Base-by-base conservation (phyloP, 2,113 vertebrate genomes). In the Gnathonemus longibarbis region DNA sequence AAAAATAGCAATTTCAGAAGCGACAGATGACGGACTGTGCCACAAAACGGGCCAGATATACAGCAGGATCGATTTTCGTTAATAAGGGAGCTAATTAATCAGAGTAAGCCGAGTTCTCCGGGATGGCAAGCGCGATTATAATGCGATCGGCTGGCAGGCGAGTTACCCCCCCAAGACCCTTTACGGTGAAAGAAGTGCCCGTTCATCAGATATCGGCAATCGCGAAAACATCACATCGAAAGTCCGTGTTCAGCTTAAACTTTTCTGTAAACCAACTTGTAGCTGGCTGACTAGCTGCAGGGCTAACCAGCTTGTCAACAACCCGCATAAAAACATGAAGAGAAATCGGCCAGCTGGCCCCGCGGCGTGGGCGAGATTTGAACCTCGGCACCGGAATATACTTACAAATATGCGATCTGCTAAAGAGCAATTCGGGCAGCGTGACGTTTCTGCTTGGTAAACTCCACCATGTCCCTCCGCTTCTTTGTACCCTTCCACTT, bases 301-400 rank as follows among this genome's bases (percentile, higher is more conserved):
- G 7, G 89, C 77, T 89, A 84, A 89, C 39, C 35, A 5, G 42
- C 31, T 77, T 52, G 62, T 50, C 88, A 50, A 49, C 88, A 89
- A n/a, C n/a, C 48, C 3, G 39, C 62, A 4, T 19, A 77, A 52
- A 70, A 80, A 9, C 48, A 5, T 39, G 21, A 89, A 58, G 77
- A 31, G 42, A 9, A 48, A 46, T 35, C 5, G 42, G 39, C 52
- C 7, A 84, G 77, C 50, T 84, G 84, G 24, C 31, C 50, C 17
- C 50, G 49, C 45, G 80, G 19, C 31, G 48, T 10, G 52, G 10
- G 56, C 49, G 5, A 80, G 56, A 42, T 15, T 19, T 3, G 46
- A 3, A 17, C 50, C 74, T 27, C 39, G n/a, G 39, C 7, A 62
- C 21, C 27, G 13, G 35, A 58, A 27, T 50, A 35, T 84, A 89